phyloP scores from a whole-genome alignment of 2,888 invertebrate species.

The Stenurella melanura region DNA sequence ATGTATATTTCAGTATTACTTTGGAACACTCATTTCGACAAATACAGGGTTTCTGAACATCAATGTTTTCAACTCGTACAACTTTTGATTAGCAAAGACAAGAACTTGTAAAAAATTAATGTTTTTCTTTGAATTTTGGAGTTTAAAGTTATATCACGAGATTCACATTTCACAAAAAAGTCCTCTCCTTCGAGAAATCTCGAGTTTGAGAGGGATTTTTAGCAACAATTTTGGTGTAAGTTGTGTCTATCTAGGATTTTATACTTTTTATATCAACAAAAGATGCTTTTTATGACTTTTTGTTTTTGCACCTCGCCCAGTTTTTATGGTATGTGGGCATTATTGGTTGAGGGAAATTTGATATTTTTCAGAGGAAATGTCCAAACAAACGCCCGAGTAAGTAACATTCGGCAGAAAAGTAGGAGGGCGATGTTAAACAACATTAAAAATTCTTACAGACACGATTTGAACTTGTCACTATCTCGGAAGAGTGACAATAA shows the following conservation, averaged over 20 bases:
- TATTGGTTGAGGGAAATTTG: not conserved
- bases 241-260: constrained; percentile 55
- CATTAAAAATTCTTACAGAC: not conserved
- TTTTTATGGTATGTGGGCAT: constrained; percentile 29
- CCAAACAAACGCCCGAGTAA: not conserved
- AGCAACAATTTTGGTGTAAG: constrained; percentile 30
- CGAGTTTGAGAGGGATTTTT: not conserved
- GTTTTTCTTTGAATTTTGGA: constrained; percentile 52
- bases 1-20: constrained; percentile 48
- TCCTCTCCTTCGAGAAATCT: not conserved
- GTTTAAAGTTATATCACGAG: constrained; percentile 40
- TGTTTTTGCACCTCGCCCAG: constrained; percentile 35
- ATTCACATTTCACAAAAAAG: constrained; percentile 19
- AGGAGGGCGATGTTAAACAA: not conserved
- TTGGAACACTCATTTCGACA: constrained; percentile 37
- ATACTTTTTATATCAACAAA: constrained; percentile 57
- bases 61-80: constrained; percentile 41
- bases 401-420: not conserved
- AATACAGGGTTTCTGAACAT: constrained; percentile 51
- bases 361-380: not conserved
- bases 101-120: constrained; percentile 30
- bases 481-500: not conserved
- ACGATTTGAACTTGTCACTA: not conserved
- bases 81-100: constrained; percentile 29
- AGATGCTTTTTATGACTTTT: constrained; percentile 47